A percentile compares a stretch with the other conserved stretches of the same genome.
Conservation (phyloP, 2,888 invertebrate genomes). For the Hirtodrosophila histrioides region DNA sequence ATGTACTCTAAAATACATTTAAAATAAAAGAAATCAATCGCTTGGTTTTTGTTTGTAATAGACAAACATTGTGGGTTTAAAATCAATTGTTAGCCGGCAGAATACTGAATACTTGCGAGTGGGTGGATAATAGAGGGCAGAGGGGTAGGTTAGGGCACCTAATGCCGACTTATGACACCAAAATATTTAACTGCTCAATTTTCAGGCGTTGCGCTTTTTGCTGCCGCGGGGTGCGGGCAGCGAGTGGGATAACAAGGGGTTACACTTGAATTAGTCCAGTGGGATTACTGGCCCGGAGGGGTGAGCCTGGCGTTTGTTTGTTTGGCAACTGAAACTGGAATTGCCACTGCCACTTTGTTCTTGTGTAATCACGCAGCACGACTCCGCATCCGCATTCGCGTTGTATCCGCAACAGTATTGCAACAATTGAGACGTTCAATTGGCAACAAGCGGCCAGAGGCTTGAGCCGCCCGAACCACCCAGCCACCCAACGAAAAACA, state of each 20-base stretch:
- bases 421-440: slow-evolving; percentile 75
- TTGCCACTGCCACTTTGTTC: slow-evolving; percentile 44
- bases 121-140: not conserved
- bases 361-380: slow-evolving; percentile 74
- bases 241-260: slow-evolving; percentile 66
- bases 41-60: not conserved
- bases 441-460: slow-evolving; percentile 64
- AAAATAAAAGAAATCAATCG: not conserved
- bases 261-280: slow-evolving; percentile 82
- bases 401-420: slow-evolving; percentile 45
- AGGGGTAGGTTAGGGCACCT: slow-evolving; percentile 23
- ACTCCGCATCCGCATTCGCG: slow-evolving; percentile 40
- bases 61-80: slow-evolving; percentile 31
- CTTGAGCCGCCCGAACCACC: slow-evolving; percentile 19
- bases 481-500: slow-evolving; percentile 15
- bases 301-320: slow-evolving; percentile 58
- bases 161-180: slow-evolving; percentile 84
- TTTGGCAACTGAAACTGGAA: slow-evolving; percentile 28
- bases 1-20: not conserved
- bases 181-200: slow-evolving; percentile 83
- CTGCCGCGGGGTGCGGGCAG: slow-evolving; percentile 17
- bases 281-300: slow-evolving; percentile 71
- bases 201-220: slow-evolving; percentile 64
- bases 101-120: not conserved
- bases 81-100: slow-evolving; percentile 35